Conservation (phyloP, 2,797 vertebrate genomes). For the Rhynchonycteris naso region DNA sequence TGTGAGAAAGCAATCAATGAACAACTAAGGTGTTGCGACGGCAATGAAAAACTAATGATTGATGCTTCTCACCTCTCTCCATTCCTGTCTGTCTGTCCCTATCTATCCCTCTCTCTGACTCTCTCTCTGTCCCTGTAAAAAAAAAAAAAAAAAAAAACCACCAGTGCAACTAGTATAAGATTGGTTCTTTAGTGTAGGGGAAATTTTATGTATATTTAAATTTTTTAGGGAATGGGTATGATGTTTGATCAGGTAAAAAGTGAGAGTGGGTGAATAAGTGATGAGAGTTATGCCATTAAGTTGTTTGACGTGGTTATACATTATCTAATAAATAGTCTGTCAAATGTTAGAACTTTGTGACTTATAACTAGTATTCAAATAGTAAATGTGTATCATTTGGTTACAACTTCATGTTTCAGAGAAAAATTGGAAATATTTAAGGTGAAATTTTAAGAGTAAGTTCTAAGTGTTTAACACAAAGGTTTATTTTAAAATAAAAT, state of each 20-base stretch:
- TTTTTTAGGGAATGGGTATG: not conserved
- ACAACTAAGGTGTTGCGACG: too few species aligned
- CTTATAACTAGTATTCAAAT: not conserved
- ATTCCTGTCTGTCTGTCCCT: too few species aligned
- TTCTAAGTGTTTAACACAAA: conserved; percentile 11
- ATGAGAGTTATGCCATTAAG: not conserved
- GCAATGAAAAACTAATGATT: too few species aligned
- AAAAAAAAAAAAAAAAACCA: too few species aligned
- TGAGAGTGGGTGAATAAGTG: conserved; percentile 28
- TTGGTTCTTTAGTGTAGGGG: not conserved
- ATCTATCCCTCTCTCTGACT: too few species aligned
- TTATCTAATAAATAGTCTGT: conserved; percentile 27
- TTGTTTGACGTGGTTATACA: not conserved
- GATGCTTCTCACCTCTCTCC: too few species aligned
- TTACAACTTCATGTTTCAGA: conserved; percentile 25
- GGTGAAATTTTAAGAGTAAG: not conserved
- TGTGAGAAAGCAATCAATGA: too few species aligned
- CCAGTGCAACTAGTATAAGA: not conserved
- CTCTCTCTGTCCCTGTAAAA: too few species aligned
- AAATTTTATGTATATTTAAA: conserved; percentile 9
- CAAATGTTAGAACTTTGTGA: not conserved
- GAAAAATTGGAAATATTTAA: not conserved
- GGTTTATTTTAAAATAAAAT: conserved; percentile 30
- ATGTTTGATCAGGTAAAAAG: not conserved
- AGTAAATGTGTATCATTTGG: not conserved